These are phyloP conservation scores for Ornithorhynchus anatinus DNA, from an alignment of 2,113 vertebrate species.

Conservation along the genomic window DNA sequence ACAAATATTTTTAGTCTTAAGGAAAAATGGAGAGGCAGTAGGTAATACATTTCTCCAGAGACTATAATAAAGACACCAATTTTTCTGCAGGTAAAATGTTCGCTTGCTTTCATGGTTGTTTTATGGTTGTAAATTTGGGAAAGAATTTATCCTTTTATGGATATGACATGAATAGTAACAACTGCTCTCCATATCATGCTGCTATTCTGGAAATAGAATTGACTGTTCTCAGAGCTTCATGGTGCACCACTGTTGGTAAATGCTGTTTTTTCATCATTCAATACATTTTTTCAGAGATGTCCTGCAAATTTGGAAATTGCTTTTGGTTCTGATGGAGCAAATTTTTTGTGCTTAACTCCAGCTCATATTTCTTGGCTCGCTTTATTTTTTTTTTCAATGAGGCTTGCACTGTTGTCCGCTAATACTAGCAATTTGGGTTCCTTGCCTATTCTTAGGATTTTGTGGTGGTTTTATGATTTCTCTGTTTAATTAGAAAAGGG, in stretches of 20 bases:
- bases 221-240: constrained; percentile 19
- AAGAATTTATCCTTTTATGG: constrained; percentile 42
- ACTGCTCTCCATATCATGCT: constrained; percentile 32
- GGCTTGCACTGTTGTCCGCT: not conserved
- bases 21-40: not conserved
- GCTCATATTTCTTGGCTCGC: not conserved
- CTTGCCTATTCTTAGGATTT: too few species aligned
- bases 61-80: constrained; percentile 24
- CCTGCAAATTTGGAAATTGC: not conserved
- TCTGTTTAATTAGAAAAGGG: too few species aligned
- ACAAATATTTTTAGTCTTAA: not conserved
- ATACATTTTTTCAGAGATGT: not conserved
- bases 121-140: constrained; percentile 28
- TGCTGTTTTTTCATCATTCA: too few species aligned
- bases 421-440: not conserved
- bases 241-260: too few species aligned
- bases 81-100: constrained; percentile 26
- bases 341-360: not conserved
- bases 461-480: too few species aligned
- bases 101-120: constrained; percentile 29
- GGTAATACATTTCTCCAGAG: not conserved
- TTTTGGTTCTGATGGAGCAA: not conserved
- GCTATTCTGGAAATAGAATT: constrained; percentile 10
- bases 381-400: not conserved
- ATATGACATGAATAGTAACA: constrained; percentile 51